These are phyloP conservation scores for Plotosus lineatus DNA, from an alignment of 2,113 vertebrate species.

Conservation along the genomic window DNA sequence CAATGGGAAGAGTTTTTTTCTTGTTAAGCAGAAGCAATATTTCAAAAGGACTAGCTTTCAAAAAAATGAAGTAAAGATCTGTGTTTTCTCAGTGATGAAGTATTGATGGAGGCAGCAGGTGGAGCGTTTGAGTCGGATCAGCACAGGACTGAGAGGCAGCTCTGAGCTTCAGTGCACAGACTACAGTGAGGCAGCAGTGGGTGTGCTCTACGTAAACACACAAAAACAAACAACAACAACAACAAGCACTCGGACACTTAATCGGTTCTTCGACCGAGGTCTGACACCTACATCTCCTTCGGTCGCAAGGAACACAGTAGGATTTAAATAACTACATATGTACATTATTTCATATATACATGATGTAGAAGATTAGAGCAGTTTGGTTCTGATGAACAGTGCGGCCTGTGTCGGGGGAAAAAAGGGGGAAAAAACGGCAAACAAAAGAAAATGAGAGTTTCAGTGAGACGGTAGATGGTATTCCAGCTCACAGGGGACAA, in stretches of 20 bases:
- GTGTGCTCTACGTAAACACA: constrained; percentile 1
- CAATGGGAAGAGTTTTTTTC: neutral
- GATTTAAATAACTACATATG: constrained; percentile 57
- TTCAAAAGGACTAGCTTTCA: constrained; percentile 1
- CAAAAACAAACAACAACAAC: constrained; percentile 3
- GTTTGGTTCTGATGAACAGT: constrained; percentile 1
- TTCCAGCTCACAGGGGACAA: constrained; percentile 23
- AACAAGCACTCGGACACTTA: neutral
- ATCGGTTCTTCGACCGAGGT: neutral
- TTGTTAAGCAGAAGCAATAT: neutral
- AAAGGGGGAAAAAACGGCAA: neutral
- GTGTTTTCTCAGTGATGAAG: neutral
- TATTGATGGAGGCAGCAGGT: neutral
- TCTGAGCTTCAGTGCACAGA: constrained; percentile 69
- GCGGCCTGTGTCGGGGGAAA: neutral
- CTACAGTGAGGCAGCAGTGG: constrained; percentile 51
- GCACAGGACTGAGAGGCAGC: constrained; percentile 24
- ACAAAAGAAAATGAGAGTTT: constrained; percentile 9
- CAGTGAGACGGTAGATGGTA: neutral
- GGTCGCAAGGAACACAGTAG: constrained; percentile 7
- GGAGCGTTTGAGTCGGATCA: constrained; percentile 14
- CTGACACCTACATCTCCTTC: neutral
- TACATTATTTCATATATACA: constrained; percentile 54
- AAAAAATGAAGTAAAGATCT: neutral
- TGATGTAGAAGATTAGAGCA: constrained; percentile 11